Conservation (phyloP, 1,140 invertebrate species). For the Lasaia peninsularis region DNA sequence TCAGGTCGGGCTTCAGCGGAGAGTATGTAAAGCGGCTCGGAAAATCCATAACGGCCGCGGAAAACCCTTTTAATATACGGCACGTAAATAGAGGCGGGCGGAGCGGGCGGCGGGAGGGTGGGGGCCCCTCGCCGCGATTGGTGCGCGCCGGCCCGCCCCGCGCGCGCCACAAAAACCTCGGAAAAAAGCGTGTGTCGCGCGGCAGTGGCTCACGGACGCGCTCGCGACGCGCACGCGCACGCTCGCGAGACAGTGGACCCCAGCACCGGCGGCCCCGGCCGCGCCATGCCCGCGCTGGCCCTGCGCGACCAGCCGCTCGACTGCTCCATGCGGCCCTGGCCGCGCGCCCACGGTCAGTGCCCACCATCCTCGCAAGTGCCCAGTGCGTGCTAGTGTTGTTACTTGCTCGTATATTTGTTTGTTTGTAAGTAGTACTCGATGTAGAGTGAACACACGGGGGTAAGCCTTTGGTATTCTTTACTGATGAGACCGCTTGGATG, state of each 20-base stretch:
- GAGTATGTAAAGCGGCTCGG: slow-evolving; percentile 63
- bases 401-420: slow-evolving; percentile 1
- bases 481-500: background rate
- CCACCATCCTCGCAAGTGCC: slow-evolving; percentile 18
- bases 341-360: slow-evolving; percentile 61
- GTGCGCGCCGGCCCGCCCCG: slow-evolving; percentile 37
- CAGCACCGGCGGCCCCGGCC: slow-evolving; percentile 61
- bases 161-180: slow-evolving; percentile 48
- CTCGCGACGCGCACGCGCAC: slow-evolving; percentile 50
- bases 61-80: slow-evolving; percentile 75
- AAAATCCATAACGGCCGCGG: slow-evolving; percentile 73
- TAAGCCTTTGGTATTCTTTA: background rate
- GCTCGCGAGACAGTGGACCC: slow-evolving; percentile 61
- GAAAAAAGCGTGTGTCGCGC: slow-evolving; percentile 55
- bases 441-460: background rate
- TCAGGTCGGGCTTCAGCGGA: slow-evolving; percentile 16
- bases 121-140: slow-evolving; percentile 36
- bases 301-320: slow-evolving; percentile 71
- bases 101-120: slow-evolving; percentile 27
- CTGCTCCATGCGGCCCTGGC: slow-evolving; percentile 72
- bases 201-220: slow-evolving; percentile 66
- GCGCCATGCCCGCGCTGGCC: slow-evolving; percentile 72
- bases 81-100: slow-evolving; percentile 63
- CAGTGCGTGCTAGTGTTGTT: slow-evolving; percentile 20
- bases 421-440: background rate